Evolutionary conservation across 2,113 vertebrate genomes (phyloP).

Genomic region (Pagrus major): DNA sequence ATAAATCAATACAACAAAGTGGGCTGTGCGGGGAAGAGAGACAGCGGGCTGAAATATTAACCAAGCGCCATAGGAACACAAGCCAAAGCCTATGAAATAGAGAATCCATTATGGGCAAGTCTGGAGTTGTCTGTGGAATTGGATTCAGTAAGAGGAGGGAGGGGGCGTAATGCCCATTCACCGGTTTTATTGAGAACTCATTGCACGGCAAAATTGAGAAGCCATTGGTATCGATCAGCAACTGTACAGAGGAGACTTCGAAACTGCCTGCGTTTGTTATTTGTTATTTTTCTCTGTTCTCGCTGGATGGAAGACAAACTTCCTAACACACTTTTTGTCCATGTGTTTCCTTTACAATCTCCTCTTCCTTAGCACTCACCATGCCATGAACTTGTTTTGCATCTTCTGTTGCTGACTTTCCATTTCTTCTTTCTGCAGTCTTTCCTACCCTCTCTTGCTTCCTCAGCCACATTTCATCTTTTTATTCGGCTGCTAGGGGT

Average conservation of each 20-base stretch:
- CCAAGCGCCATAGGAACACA: conserved; percentile 77
- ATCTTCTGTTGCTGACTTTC: conserved; percentile 4
- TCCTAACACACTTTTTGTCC: conserved; percentile 1
- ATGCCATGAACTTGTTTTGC: conserved; percentile 5
- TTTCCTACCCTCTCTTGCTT: neutral
- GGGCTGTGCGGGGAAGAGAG: conserved; percentile 61
- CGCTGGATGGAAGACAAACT: conserved; percentile 21
- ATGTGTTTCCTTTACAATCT: neutral
- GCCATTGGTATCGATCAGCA: conserved; percentile 78
- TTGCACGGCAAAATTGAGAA: conserved; percentile 79
- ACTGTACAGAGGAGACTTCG: conserved; percentile 15
- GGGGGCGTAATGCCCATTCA: conserved; percentile 60
- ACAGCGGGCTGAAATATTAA: conserved; percentile 84
- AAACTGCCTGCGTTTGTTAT: neutral
- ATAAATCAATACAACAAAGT: conserved; percentile 84
- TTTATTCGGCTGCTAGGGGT: neutral
- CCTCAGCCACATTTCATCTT: neutral
- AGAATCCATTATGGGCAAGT: conserved; percentile 79
- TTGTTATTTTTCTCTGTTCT: conserved; percentile 36
- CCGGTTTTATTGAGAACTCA: conserved; percentile 78
- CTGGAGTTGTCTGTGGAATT: conserved; percentile 76
- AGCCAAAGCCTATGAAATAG: conserved; percentile 77
- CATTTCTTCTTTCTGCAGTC: neutral
- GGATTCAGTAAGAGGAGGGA: conserved; percentile 69
- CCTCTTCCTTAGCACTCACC: conserved; percentile 13